Percentiles rank a stretch among this genome's conserved stretches.
Evolutionary conservation across 2,888 invertebrate genomes (phyloP).

Genomic region (Galerucella pusilla): DNA sequence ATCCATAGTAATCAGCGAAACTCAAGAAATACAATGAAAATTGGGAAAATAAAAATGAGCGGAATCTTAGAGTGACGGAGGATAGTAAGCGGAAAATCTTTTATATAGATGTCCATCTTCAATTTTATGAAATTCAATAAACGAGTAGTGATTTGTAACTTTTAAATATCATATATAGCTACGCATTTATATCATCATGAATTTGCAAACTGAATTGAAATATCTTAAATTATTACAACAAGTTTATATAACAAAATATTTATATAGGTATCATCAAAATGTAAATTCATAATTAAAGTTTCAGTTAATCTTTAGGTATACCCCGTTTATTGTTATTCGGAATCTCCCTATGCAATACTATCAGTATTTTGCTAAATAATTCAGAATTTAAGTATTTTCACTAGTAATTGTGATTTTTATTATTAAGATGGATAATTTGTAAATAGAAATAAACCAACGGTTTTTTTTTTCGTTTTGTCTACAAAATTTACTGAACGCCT

Average conservation of each 20-base stretch:
- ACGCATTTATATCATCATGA: neutral
- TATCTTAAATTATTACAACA: neutral
- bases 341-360: constrained; percentile 60
- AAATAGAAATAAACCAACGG: constrained; percentile 39
- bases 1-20: no score
- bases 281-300: neutral
- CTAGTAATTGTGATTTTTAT: constrained; percentile 59
- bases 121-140: neutral
- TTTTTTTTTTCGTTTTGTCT: constrained; percentile 25
- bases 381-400: constrained; percentile 51
- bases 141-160: neutral
- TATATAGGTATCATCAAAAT: neutral
- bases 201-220: neutral
- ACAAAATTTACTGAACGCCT: constrained; percentile 48
- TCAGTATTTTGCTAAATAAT: constrained; percentile 61
- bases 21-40: no score
- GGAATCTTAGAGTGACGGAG: neutral
- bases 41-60: no score
- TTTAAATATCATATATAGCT: neutral
- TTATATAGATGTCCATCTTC: neutral
- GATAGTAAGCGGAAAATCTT: neutral
- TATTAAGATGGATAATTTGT: constrained; percentile 39
- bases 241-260: neutral
- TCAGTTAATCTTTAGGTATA: constrained; percentile 24
- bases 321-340: constrained; percentile 44